Evolutionary conservation across 2,888 invertebrate genomes (phyloP), one percentile per base, ranked within the genome.

Genomic region (Monochamus alternatus): DNA sequence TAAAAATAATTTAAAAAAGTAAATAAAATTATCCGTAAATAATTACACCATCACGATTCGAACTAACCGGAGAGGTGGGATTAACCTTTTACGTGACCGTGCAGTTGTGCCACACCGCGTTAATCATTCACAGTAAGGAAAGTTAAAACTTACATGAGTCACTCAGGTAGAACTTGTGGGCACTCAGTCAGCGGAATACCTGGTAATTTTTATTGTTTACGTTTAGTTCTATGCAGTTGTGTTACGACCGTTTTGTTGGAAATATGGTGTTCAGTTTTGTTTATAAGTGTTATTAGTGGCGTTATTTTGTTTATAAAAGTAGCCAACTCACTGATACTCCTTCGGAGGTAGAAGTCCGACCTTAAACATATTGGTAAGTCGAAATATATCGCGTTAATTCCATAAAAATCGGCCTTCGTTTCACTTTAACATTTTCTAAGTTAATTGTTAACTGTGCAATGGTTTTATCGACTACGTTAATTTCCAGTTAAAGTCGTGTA

Each of bases 81-180:
- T 68, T 55, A 68, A 43, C 22, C 12, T 58, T 52, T 22, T 55
- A 5, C 31, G 30, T 43, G 12, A 30, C 44, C 43, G 69, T 69
- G 60, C 69, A 69, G 69, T 69, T 69, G 31, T 5, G 22, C 12
- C 30, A 44, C 5, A 7, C 59, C 47, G 47, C 12, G 30, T n/a
- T 69, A 69, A 62, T 69, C 69, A 69, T 69, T 69, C 69, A 62
- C 69, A 51, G 73, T 65, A 73, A 65, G 65, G 73, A 65, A 73
- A 73, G 73, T 73, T 66, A 66, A 66, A 73, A 66, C 65, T 73
- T 64, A 73, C 44, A 66, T 73, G 73, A 73, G 63, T 73, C 73
- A 73, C 73, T 73, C 73, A 66, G 66, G 63, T 73, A 73, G 73
- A 73, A 73, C 64, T 58, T 73, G 73, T 69, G 69, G 69, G 69